phyloP scores from a whole-genome alignment of 2,797 vertebrate species.

The Mus caroli region DNA sequence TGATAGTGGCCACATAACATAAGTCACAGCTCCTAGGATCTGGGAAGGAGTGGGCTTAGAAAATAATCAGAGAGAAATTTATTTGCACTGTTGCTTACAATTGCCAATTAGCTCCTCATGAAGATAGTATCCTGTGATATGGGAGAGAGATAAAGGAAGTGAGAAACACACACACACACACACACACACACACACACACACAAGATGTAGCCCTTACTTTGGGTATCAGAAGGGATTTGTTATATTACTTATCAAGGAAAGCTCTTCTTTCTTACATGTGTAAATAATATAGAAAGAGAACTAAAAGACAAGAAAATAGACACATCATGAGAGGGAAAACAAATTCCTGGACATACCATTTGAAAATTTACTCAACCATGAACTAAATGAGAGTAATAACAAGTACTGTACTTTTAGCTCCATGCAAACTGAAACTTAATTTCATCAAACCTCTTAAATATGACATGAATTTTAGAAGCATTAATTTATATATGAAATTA shows the following conservation, averaged over 20 bases:
- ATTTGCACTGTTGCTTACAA: background rate
- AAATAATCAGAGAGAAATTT: background rate
- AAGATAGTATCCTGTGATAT: background rate
- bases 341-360: background rate
- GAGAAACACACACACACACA: background rate
- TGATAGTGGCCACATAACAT: background rate
- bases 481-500: conserved; percentile 29
- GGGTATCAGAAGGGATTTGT: background rate
- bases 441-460: conserved; percentile 38
- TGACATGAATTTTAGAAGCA: background rate
- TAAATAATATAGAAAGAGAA: background rate
- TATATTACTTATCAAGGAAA: conserved; percentile 34
- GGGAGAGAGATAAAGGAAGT: too few species aligned
- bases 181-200: too few species aligned
- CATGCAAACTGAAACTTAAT: conserved; percentile 25
- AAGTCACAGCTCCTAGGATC: background rate
- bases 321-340: background rate
- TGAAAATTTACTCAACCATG: background rate
- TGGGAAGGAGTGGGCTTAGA: background rate
- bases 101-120: background rate
- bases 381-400: conserved; percentile 36
- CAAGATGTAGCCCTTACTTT: background rate
- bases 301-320: background rate
- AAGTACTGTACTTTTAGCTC: background rate
- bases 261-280: background rate